Evolutionary conservation across 1,140 invertebrate genomes (phyloP).

Genomic region (Drosophila punjabiensis): DNA sequence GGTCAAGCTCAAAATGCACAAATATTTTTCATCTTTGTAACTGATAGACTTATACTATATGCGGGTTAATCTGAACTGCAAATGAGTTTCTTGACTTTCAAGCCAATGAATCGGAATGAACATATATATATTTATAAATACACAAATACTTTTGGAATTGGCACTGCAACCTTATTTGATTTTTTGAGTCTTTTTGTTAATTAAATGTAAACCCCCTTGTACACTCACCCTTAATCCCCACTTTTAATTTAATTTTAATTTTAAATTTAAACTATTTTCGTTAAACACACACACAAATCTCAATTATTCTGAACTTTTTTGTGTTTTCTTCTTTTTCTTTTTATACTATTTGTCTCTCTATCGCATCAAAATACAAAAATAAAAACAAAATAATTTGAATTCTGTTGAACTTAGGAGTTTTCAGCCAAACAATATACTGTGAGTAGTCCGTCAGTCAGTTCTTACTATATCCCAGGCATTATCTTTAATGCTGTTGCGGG

Average conservation of each 20-base stretch:
- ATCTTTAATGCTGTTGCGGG: conserved; percentile 27
- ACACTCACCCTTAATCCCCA: conserved; percentile 9
- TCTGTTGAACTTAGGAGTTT: conserved; percentile 80
- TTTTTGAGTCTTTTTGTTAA: conserved; percentile 20
- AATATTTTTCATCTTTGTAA: conserved; percentile 60
- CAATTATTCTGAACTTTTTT: conserved; percentile 69
- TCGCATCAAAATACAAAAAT: conserved; percentile 34
- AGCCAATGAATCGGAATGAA: conserved; percentile 9
- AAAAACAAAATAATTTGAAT: conserved; percentile 44
- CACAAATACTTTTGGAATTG: conserved; percentile 20
- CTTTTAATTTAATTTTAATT: conserved; percentile 12
- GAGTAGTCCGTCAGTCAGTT: conserved; percentile 72
- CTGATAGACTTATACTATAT: conserved; percentile 39
- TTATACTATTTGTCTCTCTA: conserved; percentile 51
- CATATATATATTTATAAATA: conserved; percentile 9
- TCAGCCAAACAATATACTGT: conserved; percentile 85
- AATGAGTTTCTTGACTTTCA: conserved; percentile 42
- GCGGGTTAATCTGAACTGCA: conserved; percentile 17
- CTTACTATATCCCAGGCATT: conserved; percentile 42
- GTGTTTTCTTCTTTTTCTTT: conserved; percentile 78
- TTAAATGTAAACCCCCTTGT: background rate
- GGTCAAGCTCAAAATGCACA: conserved; percentile 47
- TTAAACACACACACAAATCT: conserved; percentile 28
- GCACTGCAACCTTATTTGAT: conserved; percentile 30
- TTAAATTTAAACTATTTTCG: conserved; percentile 33